phyloP scores from a whole-genome alignment of 2,888 invertebrate species.

The Tipula lateralis region DNA sequence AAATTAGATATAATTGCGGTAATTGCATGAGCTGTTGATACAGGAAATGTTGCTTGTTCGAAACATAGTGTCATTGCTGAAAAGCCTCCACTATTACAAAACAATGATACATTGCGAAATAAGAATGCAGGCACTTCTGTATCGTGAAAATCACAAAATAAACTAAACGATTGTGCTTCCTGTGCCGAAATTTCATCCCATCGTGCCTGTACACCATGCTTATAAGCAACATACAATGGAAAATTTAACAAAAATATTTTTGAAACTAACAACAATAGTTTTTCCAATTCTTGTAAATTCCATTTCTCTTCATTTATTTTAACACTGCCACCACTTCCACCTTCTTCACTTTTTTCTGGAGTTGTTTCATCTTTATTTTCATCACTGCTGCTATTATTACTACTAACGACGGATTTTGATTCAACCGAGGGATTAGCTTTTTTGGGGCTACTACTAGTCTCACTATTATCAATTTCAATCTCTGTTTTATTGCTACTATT shows the following conservation, averaged over 20 bases:
- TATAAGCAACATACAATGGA: constrained; percentile 81
- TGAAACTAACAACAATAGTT: constrained; percentile 79
- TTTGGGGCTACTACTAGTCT: not conserved
- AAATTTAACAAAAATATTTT: constrained; percentile 87
- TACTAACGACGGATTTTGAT: constrained; percentile 20
- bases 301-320: constrained; percentile 52
- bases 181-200: constrained; percentile 78
- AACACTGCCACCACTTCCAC: constrained; percentile 49
- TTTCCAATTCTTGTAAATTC: constrained; percentile 81
- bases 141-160: constrained; percentile 88
- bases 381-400: constrained; percentile 30
- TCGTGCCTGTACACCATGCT: constrained; percentile 74
- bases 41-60: constrained; percentile 72
- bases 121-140: constrained; percentile 88
- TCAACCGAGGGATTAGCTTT: not conserved
- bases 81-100: constrained; percentile 87
- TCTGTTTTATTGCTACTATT: constrained; percentile 32
- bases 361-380: constrained; percentile 38
- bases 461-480: not conserved
- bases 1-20: constrained; percentile 88
- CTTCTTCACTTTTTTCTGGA: constrained; percentile 35
- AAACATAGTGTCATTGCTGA: constrained; percentile 83
- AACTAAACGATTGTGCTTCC: constrained; percentile 68
- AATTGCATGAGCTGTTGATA: constrained; percentile 86
- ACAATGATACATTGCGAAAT: constrained; percentile 85